phyloP scores from a whole-genome alignment of 92 coral and sea anemone species.

The Hydrozoanthus gracilis region DNA sequence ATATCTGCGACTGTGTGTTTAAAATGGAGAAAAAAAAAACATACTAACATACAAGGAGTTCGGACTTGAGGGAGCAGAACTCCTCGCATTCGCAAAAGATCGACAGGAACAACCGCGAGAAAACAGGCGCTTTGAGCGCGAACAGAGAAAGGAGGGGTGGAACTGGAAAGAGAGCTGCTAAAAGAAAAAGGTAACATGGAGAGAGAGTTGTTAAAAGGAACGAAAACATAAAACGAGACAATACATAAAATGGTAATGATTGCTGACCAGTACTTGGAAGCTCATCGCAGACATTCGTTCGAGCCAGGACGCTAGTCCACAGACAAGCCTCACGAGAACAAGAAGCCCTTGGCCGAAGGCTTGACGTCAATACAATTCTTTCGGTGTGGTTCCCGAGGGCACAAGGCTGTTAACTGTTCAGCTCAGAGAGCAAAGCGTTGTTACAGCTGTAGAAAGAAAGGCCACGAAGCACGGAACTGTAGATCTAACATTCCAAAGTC shows the following conservation, averaged over 20 bases:
- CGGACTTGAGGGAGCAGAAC: constrained; percentile 1
- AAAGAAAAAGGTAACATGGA: neutral
- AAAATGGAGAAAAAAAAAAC: neutral
- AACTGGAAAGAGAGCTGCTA: constrained; percentile 3
- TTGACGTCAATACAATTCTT: neutral
- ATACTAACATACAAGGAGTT: neutral
- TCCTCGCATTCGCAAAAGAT: neutral
- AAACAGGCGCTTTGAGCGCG: neutral
- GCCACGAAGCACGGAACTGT: neutral
- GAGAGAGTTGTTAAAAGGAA: neutral
- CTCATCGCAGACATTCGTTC: constrained; percentile 48
- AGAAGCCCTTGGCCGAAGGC: no score
- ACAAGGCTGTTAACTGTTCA: neutral
- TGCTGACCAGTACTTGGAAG: constrained; percentile 65
- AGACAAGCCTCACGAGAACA: neutral
- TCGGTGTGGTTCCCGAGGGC: constrained; percentile 13
- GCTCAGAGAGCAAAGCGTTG: neutral
- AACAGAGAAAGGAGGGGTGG: constrained; percentile 6
- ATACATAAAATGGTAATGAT: constrained; percentile 31
- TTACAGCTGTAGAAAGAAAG: neutral
- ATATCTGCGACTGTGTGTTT: neutral
- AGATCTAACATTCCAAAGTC: neutral
- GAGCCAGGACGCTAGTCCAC: neutral
- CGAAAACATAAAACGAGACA: neutral
- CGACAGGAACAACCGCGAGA: neutral